Evolutionary conservation across 2,113 vertebrate species (phyloP).

Genomic region (Oryzias woworae): DNA sequence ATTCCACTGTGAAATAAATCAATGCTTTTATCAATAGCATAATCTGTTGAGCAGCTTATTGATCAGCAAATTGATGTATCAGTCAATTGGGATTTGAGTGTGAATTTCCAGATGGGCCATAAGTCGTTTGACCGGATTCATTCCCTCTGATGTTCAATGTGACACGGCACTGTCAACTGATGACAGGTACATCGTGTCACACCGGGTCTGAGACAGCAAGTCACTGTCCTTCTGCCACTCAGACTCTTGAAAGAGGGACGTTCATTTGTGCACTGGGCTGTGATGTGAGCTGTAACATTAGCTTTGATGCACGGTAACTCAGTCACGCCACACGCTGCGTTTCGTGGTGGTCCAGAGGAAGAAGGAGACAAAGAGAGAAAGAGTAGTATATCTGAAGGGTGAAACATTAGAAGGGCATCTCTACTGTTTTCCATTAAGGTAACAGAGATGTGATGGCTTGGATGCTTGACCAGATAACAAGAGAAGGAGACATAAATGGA

Average conservation of each 20-base stretch:
- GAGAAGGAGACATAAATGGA: constrained; percentile 59
- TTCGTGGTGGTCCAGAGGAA: constrained; percentile 45
- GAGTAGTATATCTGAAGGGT: constrained; percentile 49
- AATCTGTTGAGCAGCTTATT: constrained; percentile 29
- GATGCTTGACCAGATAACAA: constrained; percentile 62
- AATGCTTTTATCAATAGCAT: constrained; percentile 26
- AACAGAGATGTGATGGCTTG: constrained; percentile 54
- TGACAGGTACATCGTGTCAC: constrained; percentile 40
- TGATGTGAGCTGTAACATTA: constrained; percentile 60
- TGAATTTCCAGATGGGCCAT: constrained; percentile 6
- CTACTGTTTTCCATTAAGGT: constrained; percentile 67
- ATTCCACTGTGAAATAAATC: constrained; percentile 3
- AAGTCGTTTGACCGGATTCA: neutral
- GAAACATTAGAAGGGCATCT: constrained; percentile 65
- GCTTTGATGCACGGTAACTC: constrained; percentile 32
- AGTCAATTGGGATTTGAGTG: constrained; percentile 10
- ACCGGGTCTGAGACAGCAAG: constrained; percentile 36
- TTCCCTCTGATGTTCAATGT: constrained; percentile 1
- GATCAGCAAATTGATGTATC: constrained; percentile 34
- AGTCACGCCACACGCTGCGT: constrained; percentile 31
- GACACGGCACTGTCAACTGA: constrained; percentile 40
- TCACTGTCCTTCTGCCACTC: constrained; percentile 52
- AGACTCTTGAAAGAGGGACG: constrained; percentile 56
- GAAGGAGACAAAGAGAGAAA: constrained; percentile 29
- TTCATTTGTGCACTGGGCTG: constrained; percentile 62